Base-by-base conservation (phyloP, 1,140 invertebrate species). In the Cherax destructor region DNA sequence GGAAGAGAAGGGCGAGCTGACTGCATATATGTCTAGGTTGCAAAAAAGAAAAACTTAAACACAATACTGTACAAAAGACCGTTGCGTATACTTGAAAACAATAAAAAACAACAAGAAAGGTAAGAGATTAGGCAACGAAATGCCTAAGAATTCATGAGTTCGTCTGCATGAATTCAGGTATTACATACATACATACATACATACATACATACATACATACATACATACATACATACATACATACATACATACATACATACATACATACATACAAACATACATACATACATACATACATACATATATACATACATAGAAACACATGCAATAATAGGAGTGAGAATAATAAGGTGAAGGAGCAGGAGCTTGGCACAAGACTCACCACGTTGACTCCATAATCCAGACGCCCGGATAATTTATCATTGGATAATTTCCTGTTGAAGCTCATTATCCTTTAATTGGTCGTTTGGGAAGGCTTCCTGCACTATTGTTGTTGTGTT, bases 361-460 rank as follows among this genome's bases (percentile, higher is more conserved):
- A 69, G 21, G 61, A 69, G 18, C 13, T 69, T 69, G 16, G 16
- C 61, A 69, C 61, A 69, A 21, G 61, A 69, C 16, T 69, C 61
- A 69, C 21, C 11, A n/a, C 61, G 21, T 21, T 16, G 13, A 69
- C 4, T 69, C 10, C 52, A 56, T 56, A 56, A 56, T 69, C 61
- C 83, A 30, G 61, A 85, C 83, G 65, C 65, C 24, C 4, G n/a
- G 83, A 86, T 86, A 86, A 86, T 86, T 86, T 50, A 86, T 74
- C 61, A 76, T 86, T 41, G 18, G 47, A 49, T 86, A 76, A 86
- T 86, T 86, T 86, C 83, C 83, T 86, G 83, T 76, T 76, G 83
- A 47, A 76, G 65, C 83, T 86, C 83, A 86, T 76, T 86, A 86
- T 74, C 83, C 83, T 56, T 50, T 86, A 86, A 86, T 86, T 86